Percentiles rank a stretch among this genome's conserved stretches.
Conservation (phyloP, 2,113 vertebrate genomes). For the Fregata magnificens region DNA sequence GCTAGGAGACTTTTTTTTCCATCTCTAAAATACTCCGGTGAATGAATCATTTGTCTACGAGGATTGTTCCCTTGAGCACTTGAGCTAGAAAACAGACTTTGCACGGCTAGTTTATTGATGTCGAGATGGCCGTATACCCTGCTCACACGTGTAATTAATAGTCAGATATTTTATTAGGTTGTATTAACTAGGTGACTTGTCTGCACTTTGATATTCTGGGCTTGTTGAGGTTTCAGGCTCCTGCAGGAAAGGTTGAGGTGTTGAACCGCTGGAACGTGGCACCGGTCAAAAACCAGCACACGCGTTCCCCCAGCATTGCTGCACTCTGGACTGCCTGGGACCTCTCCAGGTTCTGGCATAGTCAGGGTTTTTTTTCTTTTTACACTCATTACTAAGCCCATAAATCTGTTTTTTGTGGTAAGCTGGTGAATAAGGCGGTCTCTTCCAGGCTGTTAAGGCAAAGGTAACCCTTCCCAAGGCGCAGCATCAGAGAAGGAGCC, state of each 20-base stretch:
- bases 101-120: constrained; percentile 23
- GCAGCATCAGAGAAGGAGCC: constrained; percentile 34
- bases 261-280: neutral
- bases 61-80: constrained; percentile 48
- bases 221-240: neutral
- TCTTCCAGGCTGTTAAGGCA: constrained; percentile 39
- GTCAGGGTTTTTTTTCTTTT: neutral
- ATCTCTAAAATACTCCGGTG: neutral
- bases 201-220: neutral
- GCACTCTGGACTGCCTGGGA: neutral
- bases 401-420: neutral
- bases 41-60: constrained; percentile 30
- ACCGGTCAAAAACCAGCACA: neutral
- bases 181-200: constrained; percentile 44
- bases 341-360: neutral
- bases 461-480: constrained; percentile 22
- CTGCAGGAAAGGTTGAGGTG: neutral
- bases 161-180: constrained; percentile 25
- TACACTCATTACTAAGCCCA: neutral
- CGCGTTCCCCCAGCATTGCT: rapidly evolving
- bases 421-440: constrained; percentile 6
- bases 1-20: neutral
- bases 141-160: neutral
- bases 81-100: constrained; percentile 33
- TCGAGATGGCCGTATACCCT: neutral